Evolutionary conservation across 2,888 invertebrate species (phyloP).

Genomic region (Hartigia nigra): DNA sequence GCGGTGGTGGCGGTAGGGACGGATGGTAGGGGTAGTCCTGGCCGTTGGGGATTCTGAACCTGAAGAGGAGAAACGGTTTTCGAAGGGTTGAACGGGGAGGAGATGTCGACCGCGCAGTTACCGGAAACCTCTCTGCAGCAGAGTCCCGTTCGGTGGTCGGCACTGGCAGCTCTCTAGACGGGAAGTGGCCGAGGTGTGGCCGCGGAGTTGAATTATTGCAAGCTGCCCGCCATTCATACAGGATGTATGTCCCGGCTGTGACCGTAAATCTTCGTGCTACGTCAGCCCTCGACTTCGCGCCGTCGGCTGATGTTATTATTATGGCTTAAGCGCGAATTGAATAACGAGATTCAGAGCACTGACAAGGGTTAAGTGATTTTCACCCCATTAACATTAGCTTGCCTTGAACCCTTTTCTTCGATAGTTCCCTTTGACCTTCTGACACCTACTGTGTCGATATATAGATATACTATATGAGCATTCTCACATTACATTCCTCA

Average conservation of each 20-base stretch:
- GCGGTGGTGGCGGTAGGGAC: constrained; percentile 24
- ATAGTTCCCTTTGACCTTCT: not conserved
- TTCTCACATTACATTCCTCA: not conserved
- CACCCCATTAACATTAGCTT: constrained; percentile 44
- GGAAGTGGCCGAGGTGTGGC: constrained; percentile 64
- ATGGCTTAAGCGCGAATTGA: constrained; percentile 55
- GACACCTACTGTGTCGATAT: constrained; percentile 7
- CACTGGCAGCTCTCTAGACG: constrained; percentile 54
- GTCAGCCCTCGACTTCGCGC: constrained; percentile 51
- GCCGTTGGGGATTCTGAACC: not conserved
- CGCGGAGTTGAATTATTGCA: constrained; percentile 63
- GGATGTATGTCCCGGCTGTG: constrained; percentile 57
- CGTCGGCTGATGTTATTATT: constrained; percentile 56
- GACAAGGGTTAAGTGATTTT: constrained; percentile 56
- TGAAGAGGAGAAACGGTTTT: not conserved
- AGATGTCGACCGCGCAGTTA: constrained; percentile 54
- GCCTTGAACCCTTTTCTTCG: not conserved
- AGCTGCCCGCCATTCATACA: constrained; percentile 63
- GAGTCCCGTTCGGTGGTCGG: constrained; percentile 48
- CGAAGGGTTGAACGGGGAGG: constrained; percentile 15
- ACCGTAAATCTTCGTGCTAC: constrained; percentile 59
- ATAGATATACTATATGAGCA: not conserved
- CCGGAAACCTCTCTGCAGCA: constrained; percentile 53
- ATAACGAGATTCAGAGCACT: constrained; percentile 49
- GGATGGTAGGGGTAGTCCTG: constrained; percentile 20